Conservation (phyloP, 2,797 vertebrate species). For the Sciaenops ocellatus region DNA sequence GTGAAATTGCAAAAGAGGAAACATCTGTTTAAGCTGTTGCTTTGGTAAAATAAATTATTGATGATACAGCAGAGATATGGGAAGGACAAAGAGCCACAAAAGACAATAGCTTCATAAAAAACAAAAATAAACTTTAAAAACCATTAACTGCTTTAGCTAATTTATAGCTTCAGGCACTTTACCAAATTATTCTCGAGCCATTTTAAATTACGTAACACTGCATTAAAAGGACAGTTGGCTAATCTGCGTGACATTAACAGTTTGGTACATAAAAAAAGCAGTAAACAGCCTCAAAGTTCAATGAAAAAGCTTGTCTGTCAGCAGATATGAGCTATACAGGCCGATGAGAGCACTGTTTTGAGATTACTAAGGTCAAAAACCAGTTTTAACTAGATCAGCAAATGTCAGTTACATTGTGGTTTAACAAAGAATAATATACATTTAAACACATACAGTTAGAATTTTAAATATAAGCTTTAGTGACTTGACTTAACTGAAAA, state of each 20-base stretch:
- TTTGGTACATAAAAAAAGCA: constrained; percentile 16
- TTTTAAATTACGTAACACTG: background rate
- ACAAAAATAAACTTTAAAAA: background rate
- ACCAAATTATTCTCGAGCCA: too few relatives aligned
- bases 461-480: background rate
- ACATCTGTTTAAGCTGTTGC: too few relatives aligned
- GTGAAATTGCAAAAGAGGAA: background rate
- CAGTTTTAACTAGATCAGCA: constrained; percentile 10
- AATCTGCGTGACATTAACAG: background rate
- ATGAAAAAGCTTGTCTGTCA: constrained; percentile 3
- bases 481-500: too few relatives aligned
- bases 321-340: constrained; percentile 5
- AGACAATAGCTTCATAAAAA: background rate
- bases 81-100: background rate
- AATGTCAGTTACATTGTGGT: constrained; percentile 2
- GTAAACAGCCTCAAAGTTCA: constrained; percentile 29
- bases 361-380: constrained; percentile 4
- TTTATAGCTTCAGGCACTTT: background rate
- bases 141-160: background rate
- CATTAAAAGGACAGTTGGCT: background rate
- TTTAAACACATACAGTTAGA: background rate
- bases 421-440: background rate
- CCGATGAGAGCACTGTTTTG: background rate
- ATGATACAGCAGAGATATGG: background rate
- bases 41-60: background rate